Evolutionary conservation across 92 coral and sea anemone genomes (phyloP), one percentile per base, ranked within the genome.

Genomic region (Porites rus): DNA sequence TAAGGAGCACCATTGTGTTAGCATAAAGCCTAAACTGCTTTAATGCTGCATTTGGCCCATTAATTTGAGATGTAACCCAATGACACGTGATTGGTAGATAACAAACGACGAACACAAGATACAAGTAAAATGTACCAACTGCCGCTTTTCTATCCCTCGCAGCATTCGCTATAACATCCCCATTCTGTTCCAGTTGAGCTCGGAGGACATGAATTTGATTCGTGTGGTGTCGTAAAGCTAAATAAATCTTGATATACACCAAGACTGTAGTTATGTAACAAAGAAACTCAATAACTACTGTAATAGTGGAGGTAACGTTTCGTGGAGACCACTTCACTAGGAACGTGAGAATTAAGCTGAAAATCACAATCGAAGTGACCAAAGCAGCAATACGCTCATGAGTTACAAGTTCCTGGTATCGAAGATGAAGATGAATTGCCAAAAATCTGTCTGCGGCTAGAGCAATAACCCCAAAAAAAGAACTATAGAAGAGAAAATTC

Each of bases 391-490:
- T 51, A 22, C 74, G 74, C 50, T 69, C 31, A 51, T 69, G 74
- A 69, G 74, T 69, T 17, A 69, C 74, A 31, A 69, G 74, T 69
- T 69, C 74, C 74, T 69, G 43, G 17, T 69, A 69, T 69, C 74
- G 24, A 52, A 69, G 74, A 24, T 69, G 74, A 69, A 69, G 74
- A 69, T 69, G 74, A 69, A 22, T 17, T 8, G 74, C 74, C 51
- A 69, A 31, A 51, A 22, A 69, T 69, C 74, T 31, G 74, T 69
- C 74, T 56, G 4, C 2, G 16, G 13, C 16, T 56, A 56, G 61
- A 56, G 61, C 61, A 17, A 56, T 56, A 10, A 56, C 61, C 11
- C 2, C 2, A 56, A 56, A 56, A 8, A 56, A 56, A 10, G 61
- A 56, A 56, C 3, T 67, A 67, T 56, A 56, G 3, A 56, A 56